Conservation (phyloP, 64 coral and sea anemone species). For the Stylophora pistillata region DNA sequence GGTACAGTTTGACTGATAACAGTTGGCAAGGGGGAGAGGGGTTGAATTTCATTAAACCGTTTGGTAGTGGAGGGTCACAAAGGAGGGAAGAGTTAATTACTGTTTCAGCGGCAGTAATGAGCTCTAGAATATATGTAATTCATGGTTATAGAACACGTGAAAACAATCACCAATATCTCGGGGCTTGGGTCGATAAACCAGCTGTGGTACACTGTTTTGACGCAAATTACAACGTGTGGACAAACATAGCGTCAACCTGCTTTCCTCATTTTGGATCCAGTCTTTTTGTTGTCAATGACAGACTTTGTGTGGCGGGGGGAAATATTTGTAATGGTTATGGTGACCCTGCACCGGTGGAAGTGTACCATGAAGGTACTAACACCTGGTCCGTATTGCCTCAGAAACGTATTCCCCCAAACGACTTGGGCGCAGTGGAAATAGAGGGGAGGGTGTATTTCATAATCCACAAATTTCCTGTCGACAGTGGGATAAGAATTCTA, state of each 20-base stretch:
- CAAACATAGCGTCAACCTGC: background rate
- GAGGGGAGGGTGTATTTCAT: no score
- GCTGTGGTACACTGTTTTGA: slow-evolving; percentile 13
- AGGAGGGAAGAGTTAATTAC: background rate
- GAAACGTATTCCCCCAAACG: slow-evolving; percentile 39
- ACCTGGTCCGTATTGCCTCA: slow-evolving; percentile 14
- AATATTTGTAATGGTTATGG: background rate
- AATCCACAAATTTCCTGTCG: no score
- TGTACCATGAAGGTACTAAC: slow-evolving; percentile 6
- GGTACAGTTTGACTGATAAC: background rate
- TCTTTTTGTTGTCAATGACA: slow-evolving; percentile 15
- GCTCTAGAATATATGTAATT: background rate
- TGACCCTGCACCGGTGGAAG: slow-evolving; percentile 13
- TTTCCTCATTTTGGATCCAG: slow-evolving; percentile 13
- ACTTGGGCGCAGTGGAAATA: background rate
- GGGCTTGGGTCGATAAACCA: background rate
- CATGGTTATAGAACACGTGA: no score
- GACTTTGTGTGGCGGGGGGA: background rate
- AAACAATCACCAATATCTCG: no score
- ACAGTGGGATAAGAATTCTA: no score
- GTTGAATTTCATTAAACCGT: no score
- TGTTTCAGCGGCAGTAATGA: background rate
- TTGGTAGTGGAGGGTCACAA: background rate
- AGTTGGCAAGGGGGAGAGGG: background rate
- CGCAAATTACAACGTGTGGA: background rate